Evolutionary conservation across 2,888 invertebrate species (phyloP).

Genomic region (Yponomeuta malinellus): DNA sequence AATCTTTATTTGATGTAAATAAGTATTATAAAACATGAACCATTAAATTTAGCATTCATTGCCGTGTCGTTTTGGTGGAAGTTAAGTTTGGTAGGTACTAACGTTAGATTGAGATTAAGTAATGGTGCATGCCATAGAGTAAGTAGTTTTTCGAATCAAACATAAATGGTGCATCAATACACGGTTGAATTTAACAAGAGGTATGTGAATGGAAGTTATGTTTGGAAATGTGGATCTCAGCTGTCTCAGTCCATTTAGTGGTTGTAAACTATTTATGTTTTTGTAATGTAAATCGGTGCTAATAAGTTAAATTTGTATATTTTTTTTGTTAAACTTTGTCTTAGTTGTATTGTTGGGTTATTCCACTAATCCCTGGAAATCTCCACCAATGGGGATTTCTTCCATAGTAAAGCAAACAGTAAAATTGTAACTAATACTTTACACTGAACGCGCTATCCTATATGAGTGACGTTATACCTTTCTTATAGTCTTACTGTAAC

Average conservation of each 20-base stretch:
- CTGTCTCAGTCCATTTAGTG: slow-evolving; percentile 22
- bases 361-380: background rate
- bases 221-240: slow-evolving; percentile 23
- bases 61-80: slow-evolving; percentile 16
- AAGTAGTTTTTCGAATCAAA: slow-evolving; percentile 41
- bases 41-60: background rate
- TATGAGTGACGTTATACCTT: background rate
- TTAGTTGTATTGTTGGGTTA: background rate
- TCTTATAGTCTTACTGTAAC: background rate
- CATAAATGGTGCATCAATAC: slow-evolving; percentile 8
- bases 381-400: no score
- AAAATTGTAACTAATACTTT: no score
- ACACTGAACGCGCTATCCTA: background rate
- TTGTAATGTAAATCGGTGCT: slow-evolving; percentile 4
- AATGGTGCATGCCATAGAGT: slow-evolving; percentile 68
- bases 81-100: slow-evolving; percentile 38
- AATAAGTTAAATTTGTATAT: background rate
- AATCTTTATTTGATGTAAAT: slow-evolving; percentile 17
- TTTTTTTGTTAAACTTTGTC: slow-evolving; percentile 1
- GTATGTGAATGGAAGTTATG: background rate
- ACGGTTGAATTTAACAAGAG: background rate
- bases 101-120: slow-evolving; percentile 55
- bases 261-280: slow-evolving; percentile 5
- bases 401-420: no score
- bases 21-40: slow-evolving; percentile 18